These are phyloP conservation scores for Galaxias olidus DNA, from an alignment of 2,797 vertebrate species.

Conservation along the genomic window DNA sequence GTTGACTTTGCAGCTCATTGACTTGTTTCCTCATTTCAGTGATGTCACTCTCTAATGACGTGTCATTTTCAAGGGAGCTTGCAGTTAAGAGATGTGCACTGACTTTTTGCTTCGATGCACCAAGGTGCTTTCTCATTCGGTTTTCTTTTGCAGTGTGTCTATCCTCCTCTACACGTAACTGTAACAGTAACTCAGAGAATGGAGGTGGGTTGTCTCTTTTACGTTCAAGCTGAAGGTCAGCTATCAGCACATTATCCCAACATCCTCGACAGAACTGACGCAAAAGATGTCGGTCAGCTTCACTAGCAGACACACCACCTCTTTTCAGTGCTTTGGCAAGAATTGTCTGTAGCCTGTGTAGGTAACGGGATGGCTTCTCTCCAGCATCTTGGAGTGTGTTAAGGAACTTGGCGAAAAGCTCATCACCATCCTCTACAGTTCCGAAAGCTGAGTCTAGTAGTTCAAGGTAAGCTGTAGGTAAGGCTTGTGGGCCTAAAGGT, in stretches of 20 bases:
- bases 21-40: too few relatives aligned
- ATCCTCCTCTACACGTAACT: slow-evolving; percentile 8
- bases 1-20: too few relatives aligned
- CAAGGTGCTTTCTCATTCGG: slow-evolving; percentile 21
- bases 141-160: slow-evolving; percentile 4
- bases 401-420: too few relatives aligned
- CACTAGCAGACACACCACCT: slow-evolving; percentile 5
- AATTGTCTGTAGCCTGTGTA: slow-evolving; percentile 22
- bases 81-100: too few relatives aligned
- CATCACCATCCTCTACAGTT: slow-evolving; percentile 20
- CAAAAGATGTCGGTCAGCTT: slow-evolving; percentile 16
- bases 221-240: slow-evolving; percentile 23
- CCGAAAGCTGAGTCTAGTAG: slow-evolving; percentile 24
- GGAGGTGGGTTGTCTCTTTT: slow-evolving; percentile 18
- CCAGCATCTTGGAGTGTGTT: too few relatives aligned
- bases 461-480: slow-evolving; percentile 13
- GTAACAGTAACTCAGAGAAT: slow-evolving; percentile 16
- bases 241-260: slow-evolving; percentile 16
- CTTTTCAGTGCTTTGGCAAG: slow-evolving; percentile 9
- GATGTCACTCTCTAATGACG: too few relatives aligned
- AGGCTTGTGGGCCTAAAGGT: slow-evolving; percentile 7
- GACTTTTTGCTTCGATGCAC: slow-evolving; percentile 14
- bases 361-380: slow-evolving; percentile 14
- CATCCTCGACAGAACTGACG: slow-evolving; percentile 19
- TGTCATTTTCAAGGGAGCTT: too few relatives aligned